Base-by-base conservation (phyloP, 2,888 invertebrate species). In the Byasa hedistus region DNA sequence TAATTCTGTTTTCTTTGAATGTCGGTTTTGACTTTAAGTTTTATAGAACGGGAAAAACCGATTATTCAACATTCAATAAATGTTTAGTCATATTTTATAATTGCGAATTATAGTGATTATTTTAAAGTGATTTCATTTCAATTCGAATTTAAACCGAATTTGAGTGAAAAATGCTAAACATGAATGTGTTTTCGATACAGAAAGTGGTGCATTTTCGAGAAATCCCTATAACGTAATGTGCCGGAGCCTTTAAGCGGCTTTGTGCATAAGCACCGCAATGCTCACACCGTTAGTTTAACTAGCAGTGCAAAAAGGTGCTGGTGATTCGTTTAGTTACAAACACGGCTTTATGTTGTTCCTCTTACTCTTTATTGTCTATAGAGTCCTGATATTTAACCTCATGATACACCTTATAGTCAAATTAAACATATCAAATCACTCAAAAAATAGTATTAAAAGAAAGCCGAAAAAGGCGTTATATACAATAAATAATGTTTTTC, bases 171-270 rank as follows among this genome's bases (percentile, higher is more conserved):
- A 8, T 21, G 21, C 19, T 52, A 21, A 12, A 52, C 21, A 19
- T 4, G 19, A 21, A 52, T 52, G 21, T 52, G n/a, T 48, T 48
- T 48, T 19, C 48, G n/a, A 52, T 21, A 21, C 52, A 52, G 5
- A 4, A 52, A 52, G 21, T 15, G 7, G 5, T 21, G 8, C 21
- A n/a, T 21, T 52, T 52, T 52, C 19, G 19, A 52, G 52, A n/a
- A 52, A 5, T 52, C 3, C 52, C 1, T 3, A 21, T 21, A 21
- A 52, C 21, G 52, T 5, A 52, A 21, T 52, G 21, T n/a, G 52
- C 21, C 52, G 19, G 4, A 52, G 52, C 52, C 52, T 52, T 52
- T 52, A 52, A 52, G 52, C n/a, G 21, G 52, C 52, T 52, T 52
- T 7, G 52, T 19, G 52, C n/a, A 52, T 15, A 21, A 52, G 7